phyloP scores from a whole-genome alignment of 2,113 vertebrate genomes.

The Vulpes vulpes region DNA sequence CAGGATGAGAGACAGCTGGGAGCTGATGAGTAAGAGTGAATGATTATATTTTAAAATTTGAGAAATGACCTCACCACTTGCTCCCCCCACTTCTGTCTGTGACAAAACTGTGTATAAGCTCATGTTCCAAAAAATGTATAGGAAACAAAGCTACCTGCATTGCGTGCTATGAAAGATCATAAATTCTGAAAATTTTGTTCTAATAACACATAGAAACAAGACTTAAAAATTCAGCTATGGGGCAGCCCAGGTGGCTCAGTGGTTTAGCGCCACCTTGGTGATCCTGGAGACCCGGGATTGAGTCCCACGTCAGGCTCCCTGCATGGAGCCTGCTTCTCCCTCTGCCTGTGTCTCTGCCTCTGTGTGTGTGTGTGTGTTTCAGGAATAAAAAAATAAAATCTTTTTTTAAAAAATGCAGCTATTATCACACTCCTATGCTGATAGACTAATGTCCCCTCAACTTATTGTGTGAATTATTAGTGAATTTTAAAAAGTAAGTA shows the following conservation, averaged over 20 bases:
- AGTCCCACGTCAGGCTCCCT: no score
- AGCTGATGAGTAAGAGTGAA: background rate
- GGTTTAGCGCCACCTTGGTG: no score
- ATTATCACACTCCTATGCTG: background rate
- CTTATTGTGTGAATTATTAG: background rate
- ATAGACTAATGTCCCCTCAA: background rate
- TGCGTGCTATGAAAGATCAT: background rate
- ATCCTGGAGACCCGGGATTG: no score
- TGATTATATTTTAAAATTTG: conserved; percentile 3
- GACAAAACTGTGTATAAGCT: background rate
- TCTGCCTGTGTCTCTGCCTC: no score
- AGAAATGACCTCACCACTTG: background rate
- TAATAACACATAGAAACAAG: background rate
- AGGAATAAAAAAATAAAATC: no score
- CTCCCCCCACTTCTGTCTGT: background rate
- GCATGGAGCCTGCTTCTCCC: no score
- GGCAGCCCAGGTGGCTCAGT: no score
- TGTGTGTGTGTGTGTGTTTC: no score
- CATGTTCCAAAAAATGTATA: background rate
- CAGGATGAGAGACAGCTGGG: background rate
- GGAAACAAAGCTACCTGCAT: background rate
- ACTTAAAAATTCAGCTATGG: background rate
- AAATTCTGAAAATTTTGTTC: background rate
- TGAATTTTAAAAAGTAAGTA: background rate
- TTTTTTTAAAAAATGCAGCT: background rate